Evolutionary conservation across 1,140 invertebrate species (phyloP).

Genomic region (Tetramorium parvispinum): DNA sequence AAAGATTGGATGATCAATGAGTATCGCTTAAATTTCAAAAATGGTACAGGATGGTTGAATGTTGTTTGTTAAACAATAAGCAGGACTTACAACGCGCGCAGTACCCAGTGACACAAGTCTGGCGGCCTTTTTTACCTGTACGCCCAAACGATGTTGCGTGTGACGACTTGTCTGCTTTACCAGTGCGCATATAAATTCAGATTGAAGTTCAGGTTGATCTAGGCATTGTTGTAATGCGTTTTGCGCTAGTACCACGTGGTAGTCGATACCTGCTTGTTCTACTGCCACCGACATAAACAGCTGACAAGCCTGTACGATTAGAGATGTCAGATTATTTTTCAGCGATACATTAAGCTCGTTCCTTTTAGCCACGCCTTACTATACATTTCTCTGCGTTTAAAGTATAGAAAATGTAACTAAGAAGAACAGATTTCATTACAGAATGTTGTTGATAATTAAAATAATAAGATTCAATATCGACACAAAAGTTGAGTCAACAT

Average conservation of each 20-base stretch:
- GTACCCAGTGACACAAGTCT: conserved; percentile 86
- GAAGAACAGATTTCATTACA: conserved; percentile 16
- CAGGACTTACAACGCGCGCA: conserved; percentile 88
- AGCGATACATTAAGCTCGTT: neutral
- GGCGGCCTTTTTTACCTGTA: conserved; percentile 93
- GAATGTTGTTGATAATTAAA: conserved; percentile 5
- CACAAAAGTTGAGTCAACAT: neutral
- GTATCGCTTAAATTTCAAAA: conserved; percentile 68
- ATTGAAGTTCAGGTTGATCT: conserved; percentile 94
- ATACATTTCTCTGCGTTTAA: conserved; percentile 8
- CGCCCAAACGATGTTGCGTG: conserved; percentile 92
- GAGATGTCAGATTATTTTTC: conserved; percentile 31
- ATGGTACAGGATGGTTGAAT: conserved; percentile 81
- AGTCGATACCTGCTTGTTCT: conserved; percentile 97
- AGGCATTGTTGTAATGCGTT: conserved; percentile 96
- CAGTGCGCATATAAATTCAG: conserved; percentile 95
- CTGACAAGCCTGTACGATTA: conserved; percentile 91
- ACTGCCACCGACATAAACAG: conserved; percentile 97
- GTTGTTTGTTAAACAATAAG: conserved; percentile 85
- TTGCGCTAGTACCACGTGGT: conserved; percentile 97
- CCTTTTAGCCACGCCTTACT: neutral
- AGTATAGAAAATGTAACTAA: conserved; percentile 31
- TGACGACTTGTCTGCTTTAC: conserved; percentile 97
- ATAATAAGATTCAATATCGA: neutral
- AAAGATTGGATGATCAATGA: conserved; percentile 19